A percentile compares a stretch with the other conserved stretches of the same genome.
These are phyloP conservation scores for Mesembrinibis cayennensis DNA, from an alignment of 2,113 vertebrate species.

Conservation along the genomic window DNA sequence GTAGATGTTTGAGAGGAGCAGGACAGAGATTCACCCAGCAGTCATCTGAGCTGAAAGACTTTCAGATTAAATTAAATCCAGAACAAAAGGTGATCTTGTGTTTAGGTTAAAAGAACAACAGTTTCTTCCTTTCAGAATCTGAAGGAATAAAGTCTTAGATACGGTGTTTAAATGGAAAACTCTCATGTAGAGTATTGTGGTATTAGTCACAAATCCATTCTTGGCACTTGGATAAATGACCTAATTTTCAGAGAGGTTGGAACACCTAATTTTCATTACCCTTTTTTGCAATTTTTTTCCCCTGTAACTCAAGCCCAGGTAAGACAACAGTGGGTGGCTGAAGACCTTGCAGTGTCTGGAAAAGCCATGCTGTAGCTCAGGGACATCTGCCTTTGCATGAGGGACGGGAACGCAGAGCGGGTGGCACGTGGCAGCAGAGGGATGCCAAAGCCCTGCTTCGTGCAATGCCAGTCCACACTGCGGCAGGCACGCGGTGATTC, in stretches of 20 bases:
- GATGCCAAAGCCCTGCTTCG: neutral
- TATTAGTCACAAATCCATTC: neutral
- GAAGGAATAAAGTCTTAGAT: neutral
- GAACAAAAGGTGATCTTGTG: neutral
- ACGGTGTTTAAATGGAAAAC: neutral
- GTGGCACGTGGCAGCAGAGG: neutral
- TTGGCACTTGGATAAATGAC: neutral
- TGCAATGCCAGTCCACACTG: rapidly evolving
- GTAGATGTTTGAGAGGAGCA: neutral
- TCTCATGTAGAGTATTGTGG: neutral
- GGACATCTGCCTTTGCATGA: no score
- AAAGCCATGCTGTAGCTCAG: neutral
- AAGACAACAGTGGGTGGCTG: neutral
- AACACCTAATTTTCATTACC: neutral
- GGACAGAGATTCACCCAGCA: neutral
- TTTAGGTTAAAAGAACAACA: neutral
- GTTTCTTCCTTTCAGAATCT: neutral
- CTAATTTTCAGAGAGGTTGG: neutral
- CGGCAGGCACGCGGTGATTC: neutral
- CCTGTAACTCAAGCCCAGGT: neutral
- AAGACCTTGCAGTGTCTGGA: neutral
- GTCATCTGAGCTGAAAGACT: neutral
- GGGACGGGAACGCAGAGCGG: rapidly evolving
- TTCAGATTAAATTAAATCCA: neutral
- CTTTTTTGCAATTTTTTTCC: neutral